phyloP scores from a whole-genome alignment of 2,888 invertebrate species.

The Tinea pellionella region DNA sequence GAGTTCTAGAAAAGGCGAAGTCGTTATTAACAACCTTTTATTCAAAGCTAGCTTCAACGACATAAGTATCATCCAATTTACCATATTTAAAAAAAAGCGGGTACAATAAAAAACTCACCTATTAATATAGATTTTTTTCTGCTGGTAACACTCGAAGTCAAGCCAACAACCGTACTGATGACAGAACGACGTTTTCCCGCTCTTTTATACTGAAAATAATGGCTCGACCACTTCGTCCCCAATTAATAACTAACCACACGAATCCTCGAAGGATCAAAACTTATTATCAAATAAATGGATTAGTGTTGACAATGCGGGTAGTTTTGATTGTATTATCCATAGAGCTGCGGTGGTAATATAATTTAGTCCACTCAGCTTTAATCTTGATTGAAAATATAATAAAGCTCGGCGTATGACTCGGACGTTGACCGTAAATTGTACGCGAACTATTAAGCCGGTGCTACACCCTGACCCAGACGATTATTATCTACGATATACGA shows the following conservation, averaged over 20 bases:
- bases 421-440: too few relatives aligned
- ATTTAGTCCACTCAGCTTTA: too few relatives aligned
- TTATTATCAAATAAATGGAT: conserved; percentile 2
- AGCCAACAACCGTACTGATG: neutral
- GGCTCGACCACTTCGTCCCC: neutral
- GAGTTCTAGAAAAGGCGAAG: too few relatives aligned
- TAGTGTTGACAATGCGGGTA: neutral
- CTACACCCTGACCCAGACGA: too few relatives aligned
- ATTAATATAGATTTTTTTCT: neutral
- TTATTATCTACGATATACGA: too few relatives aligned
- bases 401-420: too few relatives aligned
- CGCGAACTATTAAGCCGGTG: too few relatives aligned
- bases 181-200: neutral
- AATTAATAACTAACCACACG: neutral
- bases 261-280: neutral
- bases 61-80: too few relatives aligned
- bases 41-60: too few relatives aligned
- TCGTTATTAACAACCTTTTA: too few relatives aligned
- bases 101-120: neutral
- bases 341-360: neutral
- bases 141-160: neutral
- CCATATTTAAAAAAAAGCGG: too few relatives aligned
- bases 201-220: neutral
- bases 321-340: neutral
- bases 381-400: too few relatives aligned